Conservation (phyloP, 2,888 invertebrate species). For the Drosophila anomelani region DNA sequence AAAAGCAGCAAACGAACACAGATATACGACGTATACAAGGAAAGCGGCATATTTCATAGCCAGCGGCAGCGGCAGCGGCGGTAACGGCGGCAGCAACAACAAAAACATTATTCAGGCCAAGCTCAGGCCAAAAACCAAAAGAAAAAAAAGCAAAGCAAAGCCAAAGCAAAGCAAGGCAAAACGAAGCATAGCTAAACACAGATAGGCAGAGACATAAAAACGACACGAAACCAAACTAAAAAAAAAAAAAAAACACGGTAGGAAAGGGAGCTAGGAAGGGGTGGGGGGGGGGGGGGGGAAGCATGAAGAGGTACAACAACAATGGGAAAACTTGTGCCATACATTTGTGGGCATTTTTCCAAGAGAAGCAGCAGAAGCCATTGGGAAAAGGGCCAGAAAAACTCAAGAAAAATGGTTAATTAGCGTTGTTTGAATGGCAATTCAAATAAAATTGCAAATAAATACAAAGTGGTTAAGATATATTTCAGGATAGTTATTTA, state of each 20-base stretch:
- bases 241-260: slow-evolving; percentile 17
- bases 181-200: slow-evolving; percentile 57
- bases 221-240: slow-evolving; percentile 38
- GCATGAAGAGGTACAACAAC: background rate
- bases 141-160: slow-evolving; percentile 40
- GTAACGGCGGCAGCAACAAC: background rate
- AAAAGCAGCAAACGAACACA: slow-evolving; percentile 11
- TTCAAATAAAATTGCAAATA: slow-evolving; percentile 11
- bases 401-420: slow-evolving; percentile 9
- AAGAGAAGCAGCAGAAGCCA: slow-evolving; percentile 3
- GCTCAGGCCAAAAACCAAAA: slow-evolving; percentile 64
- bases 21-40: slow-evolving; percentile 15
- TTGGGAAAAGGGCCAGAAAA: slow-evolving; percentile 19
- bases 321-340: slow-evolving; percentile 7
- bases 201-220: slow-evolving; percentile 54
- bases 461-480: background rate
- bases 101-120: slow-evolving; percentile 83
- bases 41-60: slow-evolving; percentile 50
- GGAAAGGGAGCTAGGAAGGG: slow-evolving; percentile 8
- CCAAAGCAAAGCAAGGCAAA: slow-evolving; percentile 40
- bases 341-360: slow-evolving; percentile 21
- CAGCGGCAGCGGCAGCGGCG: slow-evolving; percentile 1
- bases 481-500: background rate
- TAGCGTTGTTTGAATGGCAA: slow-evolving; percentile 18
- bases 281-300: background rate